Evolutionary conservation across 1,140 invertebrate species (phyloP).

Genomic region (Scylla paramamosain): DNA sequence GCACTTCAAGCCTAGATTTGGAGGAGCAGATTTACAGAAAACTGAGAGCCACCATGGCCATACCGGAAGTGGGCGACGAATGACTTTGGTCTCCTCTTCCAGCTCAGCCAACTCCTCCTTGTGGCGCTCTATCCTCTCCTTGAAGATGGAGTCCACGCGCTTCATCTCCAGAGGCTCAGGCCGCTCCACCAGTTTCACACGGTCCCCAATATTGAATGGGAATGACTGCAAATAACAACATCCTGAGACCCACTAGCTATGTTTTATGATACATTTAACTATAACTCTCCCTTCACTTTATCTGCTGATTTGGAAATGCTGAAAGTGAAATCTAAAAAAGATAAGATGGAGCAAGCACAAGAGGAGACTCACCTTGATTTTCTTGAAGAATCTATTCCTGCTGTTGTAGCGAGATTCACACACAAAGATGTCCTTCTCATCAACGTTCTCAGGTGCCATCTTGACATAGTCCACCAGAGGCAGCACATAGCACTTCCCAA

Average conservation of each 20-base stretch:
- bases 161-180: constrained; percentile 90
- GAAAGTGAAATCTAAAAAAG: no score
- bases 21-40: no score
- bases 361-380: constrained; percentile 88
- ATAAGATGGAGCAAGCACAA: no score
- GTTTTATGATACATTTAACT: not conserved
- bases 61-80: constrained; percentile 82
- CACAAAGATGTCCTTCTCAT: constrained; percentile 97
- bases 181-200: constrained; percentile 85
- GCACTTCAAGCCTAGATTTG: no score
- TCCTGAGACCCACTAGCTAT: not conserved
- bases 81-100: constrained; percentile 83
- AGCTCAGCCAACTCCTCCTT: constrained; percentile 94
- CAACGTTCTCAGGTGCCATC: constrained; percentile 91
- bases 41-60: constrained; percentile 76
- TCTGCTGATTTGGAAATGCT: no score
- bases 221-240: constrained; percentile 82
- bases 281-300: no score
- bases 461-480: constrained; percentile 97
- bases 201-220: constrained; percentile 86
- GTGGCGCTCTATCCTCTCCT: constrained; percentile 93
- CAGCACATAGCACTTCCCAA: constrained; percentile 96
- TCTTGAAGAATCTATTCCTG: constrained; percentile 93
- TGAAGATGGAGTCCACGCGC: constrained; percentile 95
- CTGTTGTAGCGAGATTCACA: constrained; percentile 97